These are phyloP conservation scores for Babylonia areolata DNA, from an alignment of 1,140 invertebrate species.

Conservation along the genomic window DNA sequence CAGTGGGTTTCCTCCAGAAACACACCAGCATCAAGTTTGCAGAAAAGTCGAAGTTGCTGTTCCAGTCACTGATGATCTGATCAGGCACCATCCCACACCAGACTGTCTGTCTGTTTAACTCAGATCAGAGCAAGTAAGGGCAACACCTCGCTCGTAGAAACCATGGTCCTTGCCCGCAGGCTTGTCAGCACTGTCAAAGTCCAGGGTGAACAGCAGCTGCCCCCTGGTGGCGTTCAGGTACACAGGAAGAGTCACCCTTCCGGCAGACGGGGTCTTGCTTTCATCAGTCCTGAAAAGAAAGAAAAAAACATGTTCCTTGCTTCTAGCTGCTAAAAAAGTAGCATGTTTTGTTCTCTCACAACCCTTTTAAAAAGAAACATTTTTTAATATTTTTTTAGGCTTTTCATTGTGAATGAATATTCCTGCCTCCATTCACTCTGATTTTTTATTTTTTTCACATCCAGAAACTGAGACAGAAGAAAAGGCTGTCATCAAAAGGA, in stretches of 20 bases:
- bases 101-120: constrained; percentile 56
- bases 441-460: too few species aligned
- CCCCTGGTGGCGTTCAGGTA: constrained; percentile 97
- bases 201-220: constrained; percentile 96
- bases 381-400: too few species aligned
- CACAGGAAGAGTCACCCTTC: constrained; percentile 91
- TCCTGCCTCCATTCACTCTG: too few species aligned
- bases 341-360: too few species aligned
- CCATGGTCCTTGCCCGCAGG: constrained; percentile 87
- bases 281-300: constrained; percentile 55
- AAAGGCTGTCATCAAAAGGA: too few species aligned
- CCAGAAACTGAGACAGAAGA: too few species aligned
- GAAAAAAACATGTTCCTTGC: too few species aligned
- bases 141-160: constrained; percentile 97
- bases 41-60: neutral
- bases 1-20: too few species aligned
- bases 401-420: too few species aligned
- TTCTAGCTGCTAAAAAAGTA: too few species aligned
- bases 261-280: constrained; percentile 47
- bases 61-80: neutral
- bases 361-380: too few species aligned
- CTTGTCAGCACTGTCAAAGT: constrained; percentile 86
- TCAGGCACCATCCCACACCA: neutral
- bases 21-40: neutral
- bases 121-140: constrained; percentile 77